These are phyloP conservation scores for Hoplias malabaricus DNA, from an alignment of 2,113 vertebrate species.

Conservation along the genomic window DNA sequence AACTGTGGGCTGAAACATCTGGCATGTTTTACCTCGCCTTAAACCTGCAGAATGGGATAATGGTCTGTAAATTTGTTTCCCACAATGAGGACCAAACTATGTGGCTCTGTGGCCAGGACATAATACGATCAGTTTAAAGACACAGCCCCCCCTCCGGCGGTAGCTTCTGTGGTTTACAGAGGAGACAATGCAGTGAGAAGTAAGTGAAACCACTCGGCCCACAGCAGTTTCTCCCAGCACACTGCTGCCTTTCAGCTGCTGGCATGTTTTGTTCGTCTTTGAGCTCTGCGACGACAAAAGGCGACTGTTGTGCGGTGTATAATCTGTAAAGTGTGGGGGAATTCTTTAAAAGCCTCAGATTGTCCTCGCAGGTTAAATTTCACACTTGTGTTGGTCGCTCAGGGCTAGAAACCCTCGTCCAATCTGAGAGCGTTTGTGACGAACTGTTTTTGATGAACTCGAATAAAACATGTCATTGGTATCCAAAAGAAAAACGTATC, in stretches of 20 bases:
- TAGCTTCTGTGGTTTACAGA: neutral
- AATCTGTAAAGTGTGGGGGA: neutral
- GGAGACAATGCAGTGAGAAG: neutral
- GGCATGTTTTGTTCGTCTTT: neutral
- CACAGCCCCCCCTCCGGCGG: neutral
- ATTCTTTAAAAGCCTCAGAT: conserved; percentile 12
- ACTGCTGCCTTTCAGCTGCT: neutral
- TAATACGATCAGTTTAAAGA: neutral
- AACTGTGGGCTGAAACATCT: neutral
- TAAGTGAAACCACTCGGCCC: conserved; percentile 14
- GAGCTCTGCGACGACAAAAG: neutral
- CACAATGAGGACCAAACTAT: neutral
- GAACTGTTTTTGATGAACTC: too few relatives aligned
- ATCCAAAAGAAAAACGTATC: too few relatives aligned
- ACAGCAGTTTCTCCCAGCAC: neutral
- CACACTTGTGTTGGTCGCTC: neutral
- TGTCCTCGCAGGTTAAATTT: neutral
- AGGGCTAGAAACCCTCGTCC: neutral
- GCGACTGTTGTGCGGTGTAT: neutral
- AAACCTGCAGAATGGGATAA: neutral
- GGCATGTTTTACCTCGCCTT: neutral
- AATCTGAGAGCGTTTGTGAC: too few relatives aligned
- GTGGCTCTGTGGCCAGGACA: neutral
- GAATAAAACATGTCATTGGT: too few relatives aligned
- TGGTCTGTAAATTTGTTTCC: neutral